Base-by-base conservation (phyloP, 1,140 invertebrate genomes). In the Eulimnadia texana region DNA sequence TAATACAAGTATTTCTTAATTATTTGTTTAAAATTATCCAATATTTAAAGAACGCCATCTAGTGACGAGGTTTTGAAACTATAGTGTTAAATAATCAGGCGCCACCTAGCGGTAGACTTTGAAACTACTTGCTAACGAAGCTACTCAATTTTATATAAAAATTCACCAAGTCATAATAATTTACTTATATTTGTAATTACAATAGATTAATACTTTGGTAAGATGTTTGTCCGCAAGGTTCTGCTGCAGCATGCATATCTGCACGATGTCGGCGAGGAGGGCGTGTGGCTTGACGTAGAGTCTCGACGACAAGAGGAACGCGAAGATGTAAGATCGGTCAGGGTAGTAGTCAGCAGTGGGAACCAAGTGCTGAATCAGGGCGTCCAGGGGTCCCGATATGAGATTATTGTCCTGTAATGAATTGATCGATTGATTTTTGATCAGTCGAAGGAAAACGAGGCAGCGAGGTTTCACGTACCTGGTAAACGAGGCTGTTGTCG, bases 251-350 rank as follows among this genome's bases (percentile, higher is more conserved):
- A 84, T 80, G 72, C 83, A 83, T 50, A 89, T 79, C 66, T 84
- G 82, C 65, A 85, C 87, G 3, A 94, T 83, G 72, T 88, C 84
- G 57, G 84, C 83, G 22, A 97, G 78, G 52, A 97, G 78, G 70
- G 94, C 90, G 74, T 95, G 86, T 0, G 93, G 92, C 67, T 90
- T 88, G 67, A 96, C 84, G 76, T 91, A 97, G 24, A 96, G 80
- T 19, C 93, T 78, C 13, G 91, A 91, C 71, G 90, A 93, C 29
- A 97, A 79, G 60, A 98, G 80, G 75, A 96, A 94, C 62, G 93
- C 90, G 74, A 96, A 97, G 51, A 91, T 80, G 77, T 90, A 96
- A 23, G 85, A 84, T 66, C 88, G 81, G 73, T 91, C 87, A 25
- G 90, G 88, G 74, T 89, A 90, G 73, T 92, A 92, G 57, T 85